These are phyloP conservation scores for Campopleginae sp. DNA, from an alignment of 2,888 invertebrate species.

Conservation along the genomic window DNA sequence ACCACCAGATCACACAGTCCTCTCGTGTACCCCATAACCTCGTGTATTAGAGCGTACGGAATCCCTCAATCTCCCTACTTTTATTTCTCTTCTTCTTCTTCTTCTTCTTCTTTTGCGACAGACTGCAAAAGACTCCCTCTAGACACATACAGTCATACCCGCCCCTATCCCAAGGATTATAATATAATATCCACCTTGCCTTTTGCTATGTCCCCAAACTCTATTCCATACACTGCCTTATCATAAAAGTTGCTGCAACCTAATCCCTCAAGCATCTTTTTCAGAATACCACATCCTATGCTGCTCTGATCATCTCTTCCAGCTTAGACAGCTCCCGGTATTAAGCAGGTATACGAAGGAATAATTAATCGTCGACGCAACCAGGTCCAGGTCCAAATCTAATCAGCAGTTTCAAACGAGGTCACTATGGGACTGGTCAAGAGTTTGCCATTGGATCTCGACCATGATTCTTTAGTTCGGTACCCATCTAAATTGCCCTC, in stretches of 20 bases:
- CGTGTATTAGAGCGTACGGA: constrained; percentile 63
- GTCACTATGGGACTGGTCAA: too few relatives aligned
- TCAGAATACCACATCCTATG: neutral
- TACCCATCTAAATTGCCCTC: too few relatives aligned
- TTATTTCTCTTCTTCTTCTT: constrained; percentile 60
- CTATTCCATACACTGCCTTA: constrained; percentile 13
- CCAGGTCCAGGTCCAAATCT: too few relatives aligned
- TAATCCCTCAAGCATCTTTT: neutral
- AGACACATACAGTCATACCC: neutral
- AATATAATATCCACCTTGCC: constrained; percentile 78
- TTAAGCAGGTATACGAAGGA: neutral
- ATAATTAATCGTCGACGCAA: neutral
- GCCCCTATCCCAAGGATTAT: constrained; percentile 76
- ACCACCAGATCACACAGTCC: constrained; percentile 67
- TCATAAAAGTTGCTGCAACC: constrained; percentile 3
- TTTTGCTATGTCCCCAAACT: constrained; percentile 34
- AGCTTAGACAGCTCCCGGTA: neutral
- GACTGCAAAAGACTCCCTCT: constrained; percentile 35
- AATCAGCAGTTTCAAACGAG: too few relatives aligned
- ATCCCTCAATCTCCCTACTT: constrained; percentile 58
- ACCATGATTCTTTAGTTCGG: too few relatives aligned
- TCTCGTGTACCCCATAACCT: constrained; percentile 63
- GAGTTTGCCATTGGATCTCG: too few relatives aligned
- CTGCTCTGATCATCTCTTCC: neutral
- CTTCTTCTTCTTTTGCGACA: constrained; percentile 31